Evolutionary conservation across 2,888 invertebrate species (phyloP).

Genomic region (Ennomos erosarius): DNA sequence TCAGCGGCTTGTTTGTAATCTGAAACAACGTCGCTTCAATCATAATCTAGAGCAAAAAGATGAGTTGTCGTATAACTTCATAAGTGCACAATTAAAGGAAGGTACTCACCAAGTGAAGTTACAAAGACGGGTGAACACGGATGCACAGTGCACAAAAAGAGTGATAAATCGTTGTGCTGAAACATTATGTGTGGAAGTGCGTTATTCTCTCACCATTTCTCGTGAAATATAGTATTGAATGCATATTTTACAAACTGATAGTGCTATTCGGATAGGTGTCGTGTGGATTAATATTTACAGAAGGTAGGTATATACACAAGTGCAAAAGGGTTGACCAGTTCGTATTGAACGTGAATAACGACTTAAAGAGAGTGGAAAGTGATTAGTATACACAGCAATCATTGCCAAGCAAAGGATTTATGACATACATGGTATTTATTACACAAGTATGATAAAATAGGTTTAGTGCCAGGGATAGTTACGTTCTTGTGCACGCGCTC

Average conservation of each 20-base stretch:
- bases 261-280: constrained; percentile 21
- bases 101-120: constrained; percentile 55
- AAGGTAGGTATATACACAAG: constrained; percentile 14
- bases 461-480: constrained; percentile 41
- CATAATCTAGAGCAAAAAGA: constrained; percentile 8
- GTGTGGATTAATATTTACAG: constrained; percentile 22
- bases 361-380: constrained; percentile 5
- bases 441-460: constrained; percentile 4
- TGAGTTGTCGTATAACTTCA: neutral
- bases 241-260: constrained; percentile 17
- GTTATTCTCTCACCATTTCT: constrained; percentile 42
- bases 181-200: constrained; percentile 53
- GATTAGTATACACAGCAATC: constrained; percentile 3
- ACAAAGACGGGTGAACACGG: constrained; percentile 41
- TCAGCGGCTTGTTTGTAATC: constrained; percentile 67
- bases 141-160: constrained; percentile 48
- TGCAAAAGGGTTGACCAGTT: constrained; percentile 10
- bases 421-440: constrained; percentile 2
- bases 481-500: constrained; percentile 12
- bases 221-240: constrained; percentile 38
- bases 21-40: constrained; percentile 58
- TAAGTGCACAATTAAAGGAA: constrained; percentile 45
- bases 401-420: constrained; percentile 7
- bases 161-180: constrained; percentile 53
- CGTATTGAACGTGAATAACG: constrained; percentile 11